Base-by-base conservation (phyloP, 2,888 invertebrate genomes). In the Trisateles emortualis region DNA sequence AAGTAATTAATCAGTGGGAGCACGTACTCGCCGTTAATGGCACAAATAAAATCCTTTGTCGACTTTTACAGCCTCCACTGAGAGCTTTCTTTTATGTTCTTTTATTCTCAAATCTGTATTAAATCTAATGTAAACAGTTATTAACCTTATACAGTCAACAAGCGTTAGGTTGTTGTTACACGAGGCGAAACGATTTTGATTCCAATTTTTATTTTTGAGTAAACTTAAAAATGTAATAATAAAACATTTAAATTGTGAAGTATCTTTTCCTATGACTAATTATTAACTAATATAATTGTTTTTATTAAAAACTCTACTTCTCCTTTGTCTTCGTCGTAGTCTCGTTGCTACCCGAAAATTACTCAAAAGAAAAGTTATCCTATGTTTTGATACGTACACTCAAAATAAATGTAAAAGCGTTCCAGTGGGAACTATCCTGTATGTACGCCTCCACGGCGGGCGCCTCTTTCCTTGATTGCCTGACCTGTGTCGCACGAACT, bases 1-100 rank as follows among this genome's bases (percentile, higher is more conserved):
- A 47, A 16, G 32, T 48, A 53, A 53, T 53, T 53, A 53, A 47
- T 48, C 17, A 53, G 52, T 43, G 19, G 26, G 11, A 26, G 43
- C 53, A 38, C 53, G 53, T 44, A 39, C 13, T 4, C 13, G 14
- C 17, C 46, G n/a, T 41, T 53, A 53, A 53, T 53, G 53, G 48
- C 13, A n/a, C 13, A 14, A 11, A 43, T 53, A 53, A 52, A 53
- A 32, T 14, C 26, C 42, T 24, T 52, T 42, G 32, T 43, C 9
- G 14, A 33, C 16, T 38, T 52, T 43, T 39, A 53, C 48, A 39
- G 36, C 43, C 43, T 19, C 43, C 26, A 4, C 38, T 33, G 39
- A 53, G 46, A 53, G 43, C 17, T 13, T 43, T 38, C 42, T 48
- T 33, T 39, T 48, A 43, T 48, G 13, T 39, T 47, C 29, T 48